Evolutionary conservation across 2,797 vertebrate species (phyloP).

Genomic region (Coracias cyanogaster): DNA sequence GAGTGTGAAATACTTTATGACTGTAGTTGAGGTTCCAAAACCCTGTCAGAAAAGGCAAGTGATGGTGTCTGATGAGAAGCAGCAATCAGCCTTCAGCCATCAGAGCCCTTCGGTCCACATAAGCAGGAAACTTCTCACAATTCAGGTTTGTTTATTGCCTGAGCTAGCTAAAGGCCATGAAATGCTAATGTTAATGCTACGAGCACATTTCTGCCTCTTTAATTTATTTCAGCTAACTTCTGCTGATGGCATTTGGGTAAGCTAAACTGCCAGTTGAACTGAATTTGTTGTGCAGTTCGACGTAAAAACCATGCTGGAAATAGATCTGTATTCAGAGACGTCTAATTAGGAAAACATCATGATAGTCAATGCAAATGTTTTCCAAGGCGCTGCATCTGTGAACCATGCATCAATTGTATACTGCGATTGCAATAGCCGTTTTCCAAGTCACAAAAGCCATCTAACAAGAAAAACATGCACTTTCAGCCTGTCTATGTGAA

Average conservation of each 20-base stretch:
- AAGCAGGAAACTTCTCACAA: constrained; percentile 3
- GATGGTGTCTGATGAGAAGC: not conserved
- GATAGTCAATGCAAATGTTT: constrained; percentile 46
- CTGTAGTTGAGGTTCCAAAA: fast-evolving
- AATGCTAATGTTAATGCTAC: constrained; percentile 59
- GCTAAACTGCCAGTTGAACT: constrained; percentile 59
- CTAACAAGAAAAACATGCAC: not conserved
- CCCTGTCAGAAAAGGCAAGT: not conserved
- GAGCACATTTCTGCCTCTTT: constrained; percentile 71
- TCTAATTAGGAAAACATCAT: constrained; percentile 73
- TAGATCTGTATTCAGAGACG: constrained; percentile 34
- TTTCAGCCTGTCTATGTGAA: not conserved
- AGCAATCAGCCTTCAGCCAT: not conserved
- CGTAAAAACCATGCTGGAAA: constrained; percentile 37
- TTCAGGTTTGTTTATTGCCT: constrained; percentile 46
- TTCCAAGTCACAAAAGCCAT: not conserved
- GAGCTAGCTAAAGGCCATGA: constrained; percentile 42
- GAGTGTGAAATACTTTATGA: not conserved
- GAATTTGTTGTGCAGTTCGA: constrained; percentile 57
- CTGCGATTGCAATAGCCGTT: constrained; percentile 28
- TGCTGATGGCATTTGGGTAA: constrained; percentile 66
- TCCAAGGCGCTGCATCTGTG: constrained; percentile 63
- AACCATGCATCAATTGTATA: not conserved
- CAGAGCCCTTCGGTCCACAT: not conserved
- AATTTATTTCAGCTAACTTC: constrained; percentile 69